A percentile compares a stretch with the other conserved stretches of the same genome.
Evolutionary conservation across 2,113 vertebrate genomes (phyloP).

Genomic region (Oophaga pumilio): DNA sequence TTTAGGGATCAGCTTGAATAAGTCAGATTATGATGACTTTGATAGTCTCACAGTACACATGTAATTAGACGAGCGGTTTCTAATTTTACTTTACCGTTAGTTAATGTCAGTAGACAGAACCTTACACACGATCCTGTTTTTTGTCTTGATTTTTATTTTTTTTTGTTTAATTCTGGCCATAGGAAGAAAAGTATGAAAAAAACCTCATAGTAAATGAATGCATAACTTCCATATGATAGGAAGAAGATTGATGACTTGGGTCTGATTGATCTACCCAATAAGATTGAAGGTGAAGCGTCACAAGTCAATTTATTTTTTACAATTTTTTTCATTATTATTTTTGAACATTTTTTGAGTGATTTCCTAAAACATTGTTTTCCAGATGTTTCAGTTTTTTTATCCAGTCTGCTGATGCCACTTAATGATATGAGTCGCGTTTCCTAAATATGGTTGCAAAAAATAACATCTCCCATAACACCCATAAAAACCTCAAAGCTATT

Average conservation of each 20-base stretch:
- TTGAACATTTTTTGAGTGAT: too few species aligned
- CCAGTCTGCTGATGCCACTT: too few species aligned
- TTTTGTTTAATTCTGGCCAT: background rate
- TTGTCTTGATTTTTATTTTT: background rate
- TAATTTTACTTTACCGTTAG: conserved; percentile 2
- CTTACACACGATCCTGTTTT: too few species aligned
- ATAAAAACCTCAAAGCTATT: too few species aligned
- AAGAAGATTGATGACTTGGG: background rate
- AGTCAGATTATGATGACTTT: conserved; percentile 34
- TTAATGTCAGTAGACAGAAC: conserved; percentile 16
- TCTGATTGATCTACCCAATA: background rate
- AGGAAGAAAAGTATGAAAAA: background rate
- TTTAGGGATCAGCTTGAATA: conserved; percentile 43
- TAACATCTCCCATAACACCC: too few species aligned
- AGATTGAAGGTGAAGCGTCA: background rate
- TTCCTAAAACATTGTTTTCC: too few species aligned
- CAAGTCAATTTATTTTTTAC: background rate
- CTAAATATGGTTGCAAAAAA: too few species aligned
- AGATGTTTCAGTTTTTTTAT: too few species aligned
- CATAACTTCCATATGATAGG: background rate
- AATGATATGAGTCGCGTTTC: too few species aligned
- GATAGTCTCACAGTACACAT: background rate
- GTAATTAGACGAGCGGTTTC: conserved; percentile 5
- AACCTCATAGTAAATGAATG: too few species aligned
- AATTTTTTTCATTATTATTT: background rate